Percentiles rank a stretch among this genome's conserved stretches.
These are phyloP conservation scores for Synanthedon tipuliformis DNA, from an alignment of 2,888 invertebrate genomes.

Conservation along the genomic window DNA sequence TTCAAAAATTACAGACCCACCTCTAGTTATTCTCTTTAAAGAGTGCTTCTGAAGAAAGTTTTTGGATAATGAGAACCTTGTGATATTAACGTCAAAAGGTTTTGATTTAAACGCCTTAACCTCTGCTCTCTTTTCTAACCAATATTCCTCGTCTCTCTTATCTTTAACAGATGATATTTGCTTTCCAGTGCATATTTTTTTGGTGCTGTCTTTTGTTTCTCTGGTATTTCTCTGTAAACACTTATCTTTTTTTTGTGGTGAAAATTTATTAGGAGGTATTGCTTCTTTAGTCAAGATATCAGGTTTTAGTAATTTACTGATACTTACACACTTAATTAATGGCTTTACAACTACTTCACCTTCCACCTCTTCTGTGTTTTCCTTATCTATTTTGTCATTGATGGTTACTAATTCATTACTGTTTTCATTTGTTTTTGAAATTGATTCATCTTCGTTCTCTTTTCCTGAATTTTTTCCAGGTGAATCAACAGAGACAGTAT, in stretches of 20 bases:
- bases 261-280: background rate
- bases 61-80: conserved; percentile 24
- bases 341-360: conserved; percentile 13
- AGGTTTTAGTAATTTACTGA: conserved; percentile 46
- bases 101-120: conserved; percentile 38
- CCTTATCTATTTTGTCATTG: background rate
- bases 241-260: conserved; percentile 7
- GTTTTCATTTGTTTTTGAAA: background rate
- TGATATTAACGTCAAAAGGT: conserved; percentile 29
- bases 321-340: conserved; percentile 51
- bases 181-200: conserved; percentile 3
- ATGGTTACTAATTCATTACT: background rate
- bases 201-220: conserved; percentile 2
- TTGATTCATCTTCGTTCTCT: background rate
- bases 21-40: conserved; percentile 30
- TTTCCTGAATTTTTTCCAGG: background rate
- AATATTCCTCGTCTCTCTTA: conserved; percentile 14
- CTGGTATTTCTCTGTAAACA: conserved; percentile 2
- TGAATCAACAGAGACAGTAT: too few species aligned
- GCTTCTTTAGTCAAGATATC: conserved; percentile 16
- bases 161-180: conserved; percentile 5
- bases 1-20: conserved; percentile 26
- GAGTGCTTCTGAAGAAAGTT: conserved; percentile 26
- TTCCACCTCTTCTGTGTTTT: background rate
- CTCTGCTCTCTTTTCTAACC: conserved; percentile 25